phyloP scores from a whole-genome alignment of 1,140 invertebrate species.

The Hylyphantes graminicola region DNA sequence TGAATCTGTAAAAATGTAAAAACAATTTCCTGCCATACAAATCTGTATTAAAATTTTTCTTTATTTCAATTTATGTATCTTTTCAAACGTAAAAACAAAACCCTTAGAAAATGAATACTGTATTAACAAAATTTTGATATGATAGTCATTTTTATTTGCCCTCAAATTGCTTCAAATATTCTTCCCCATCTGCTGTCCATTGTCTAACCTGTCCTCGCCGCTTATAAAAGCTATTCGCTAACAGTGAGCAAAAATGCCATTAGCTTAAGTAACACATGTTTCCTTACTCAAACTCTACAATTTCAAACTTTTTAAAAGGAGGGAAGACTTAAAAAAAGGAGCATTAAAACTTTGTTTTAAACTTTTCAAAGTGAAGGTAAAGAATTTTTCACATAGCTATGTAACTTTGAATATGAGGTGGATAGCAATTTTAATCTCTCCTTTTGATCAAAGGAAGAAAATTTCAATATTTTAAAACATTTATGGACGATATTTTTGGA shows the following conservation, averaged over 20 bases:
- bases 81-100: no score
- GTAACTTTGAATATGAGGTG: constrained; percentile 21
- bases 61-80: no score
- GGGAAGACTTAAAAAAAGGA: constrained; percentile 5
- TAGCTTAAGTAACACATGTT: constrained; percentile 52
- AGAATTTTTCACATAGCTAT: constrained; percentile 49
- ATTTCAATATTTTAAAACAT: constrained; percentile 34
- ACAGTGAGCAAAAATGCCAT: constrained; percentile 43
- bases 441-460: constrained; percentile 42
- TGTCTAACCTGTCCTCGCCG: constrained; percentile 24
- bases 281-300: constrained; percentile 41
- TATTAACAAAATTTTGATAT: no score
- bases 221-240: constrained; percentile 8
- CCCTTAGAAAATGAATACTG: no score
- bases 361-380: constrained; percentile 50
- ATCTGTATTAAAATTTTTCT: no score
- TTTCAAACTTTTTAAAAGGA: constrained; percentile 42
- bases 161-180: constrained; percentile 17
- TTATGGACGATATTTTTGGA: constrained; percentile 25
- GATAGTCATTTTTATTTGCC: no score
- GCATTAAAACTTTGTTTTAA: constrained; percentile 54
- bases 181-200: constrained; percentile 37
- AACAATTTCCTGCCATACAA: no score
- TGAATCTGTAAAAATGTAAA: no score
- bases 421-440: constrained; percentile 44